A percentile compares a stretch with the other conserved stretches of the same genome.
Evolutionary conservation across 2,888 invertebrate genomes (phyloP).

Genomic region (Keiferia lycopersicella): DNA sequence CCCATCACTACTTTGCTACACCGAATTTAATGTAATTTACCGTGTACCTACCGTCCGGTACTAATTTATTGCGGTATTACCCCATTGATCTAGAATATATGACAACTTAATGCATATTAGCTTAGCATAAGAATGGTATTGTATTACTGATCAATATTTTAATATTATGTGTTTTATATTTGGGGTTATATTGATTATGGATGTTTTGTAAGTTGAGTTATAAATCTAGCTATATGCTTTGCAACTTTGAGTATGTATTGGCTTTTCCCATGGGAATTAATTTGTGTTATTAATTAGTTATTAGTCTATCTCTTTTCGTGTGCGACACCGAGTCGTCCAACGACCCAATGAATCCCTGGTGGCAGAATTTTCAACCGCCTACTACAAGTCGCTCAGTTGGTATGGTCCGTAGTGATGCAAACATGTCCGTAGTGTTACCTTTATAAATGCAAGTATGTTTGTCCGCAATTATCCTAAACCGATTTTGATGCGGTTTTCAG

Average conservation of each 20-base stretch:
- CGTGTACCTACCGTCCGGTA: background rate
- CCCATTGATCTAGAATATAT: conserved; percentile 34
- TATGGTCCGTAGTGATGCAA: no score
- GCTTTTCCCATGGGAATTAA: no score
- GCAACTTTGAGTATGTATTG: background rate
- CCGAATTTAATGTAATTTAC: conserved; percentile 20
- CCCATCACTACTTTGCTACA: conserved; percentile 16
- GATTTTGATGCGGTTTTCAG: no score
- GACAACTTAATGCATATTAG: conserved; percentile 37
- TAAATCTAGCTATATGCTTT: background rate
- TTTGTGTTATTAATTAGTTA: no score
- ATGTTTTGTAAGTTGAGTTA: background rate
- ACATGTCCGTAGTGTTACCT: no score
- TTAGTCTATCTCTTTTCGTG: no score
- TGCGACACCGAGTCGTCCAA: no score
- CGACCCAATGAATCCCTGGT: no score
- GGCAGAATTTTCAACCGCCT: no score
- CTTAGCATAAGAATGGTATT: conserved; percentile 33
- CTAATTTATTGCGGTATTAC: conserved; percentile 15
- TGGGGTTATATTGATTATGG: background rate
- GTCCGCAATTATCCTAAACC: no score
- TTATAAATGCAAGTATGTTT: no score
- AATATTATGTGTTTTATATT: background rate
- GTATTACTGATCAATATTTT: conserved; percentile 2
- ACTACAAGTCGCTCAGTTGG: no score